A percentile compares a stretch with the other conserved stretches of the same genome.
These are phyloP conservation scores for Mya arenaria DNA, from an alignment of 1,140 invertebrate species.

Conservation along the genomic window DNA sequence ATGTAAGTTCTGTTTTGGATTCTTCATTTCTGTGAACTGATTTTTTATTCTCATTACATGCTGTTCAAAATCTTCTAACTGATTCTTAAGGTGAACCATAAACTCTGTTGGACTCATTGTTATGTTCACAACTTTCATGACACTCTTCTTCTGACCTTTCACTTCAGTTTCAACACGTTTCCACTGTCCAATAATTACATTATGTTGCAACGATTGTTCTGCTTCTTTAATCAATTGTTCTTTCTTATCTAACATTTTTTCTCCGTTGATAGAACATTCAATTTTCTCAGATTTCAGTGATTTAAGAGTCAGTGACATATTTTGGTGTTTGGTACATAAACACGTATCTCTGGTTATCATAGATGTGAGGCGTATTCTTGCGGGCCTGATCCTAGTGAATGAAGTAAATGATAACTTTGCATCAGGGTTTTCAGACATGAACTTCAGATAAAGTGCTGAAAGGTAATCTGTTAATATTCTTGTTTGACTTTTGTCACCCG, in stretches of 20 bases:
- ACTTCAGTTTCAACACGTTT: conserved; percentile 3
- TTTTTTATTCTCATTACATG: not conserved
- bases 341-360: conserved; percentile 38
- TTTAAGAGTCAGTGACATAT: conserved; percentile 36
- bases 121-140: conserved; percentile 26
- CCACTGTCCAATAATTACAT: not conserved
- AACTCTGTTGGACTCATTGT: conserved; percentile 10
- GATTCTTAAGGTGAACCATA: not conserved
- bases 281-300: conserved; percentile 5
- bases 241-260: conserved; percentile 15
- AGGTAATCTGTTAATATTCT: conserved; percentile 34
- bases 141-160: conserved; percentile 28
- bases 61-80: not conserved
- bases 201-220: not conserved
- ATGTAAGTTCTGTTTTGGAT: not conserved
- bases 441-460: conserved; percentile 12
- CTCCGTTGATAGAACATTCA: conserved; percentile 18
- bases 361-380: not conserved
- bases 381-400: conserved; percentile 25
- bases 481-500: not conserved
- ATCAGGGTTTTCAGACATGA: conserved; percentile 18
- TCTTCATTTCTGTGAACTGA: conserved; percentile 3
- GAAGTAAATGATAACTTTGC: conserved; percentile 28
- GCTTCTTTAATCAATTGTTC: not conserved
- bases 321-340: conserved; percentile 52